phyloP scores from a whole-genome alignment of 2,797 vertebrate species.

The Amniataba percoides region DNA sequence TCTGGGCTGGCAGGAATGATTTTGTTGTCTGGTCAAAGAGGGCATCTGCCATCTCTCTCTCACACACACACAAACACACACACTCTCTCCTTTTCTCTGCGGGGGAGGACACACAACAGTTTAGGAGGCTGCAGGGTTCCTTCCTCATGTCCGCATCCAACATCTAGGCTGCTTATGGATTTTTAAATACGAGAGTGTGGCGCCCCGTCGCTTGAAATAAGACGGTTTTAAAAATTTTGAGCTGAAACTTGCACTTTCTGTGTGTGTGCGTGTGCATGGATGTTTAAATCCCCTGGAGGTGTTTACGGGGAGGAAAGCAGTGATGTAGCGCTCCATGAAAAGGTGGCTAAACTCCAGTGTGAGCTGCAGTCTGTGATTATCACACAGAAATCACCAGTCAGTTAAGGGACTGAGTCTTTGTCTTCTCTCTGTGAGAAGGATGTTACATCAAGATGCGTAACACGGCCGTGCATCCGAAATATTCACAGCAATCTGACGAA shows the following conservation, averaged over 20 bases:
- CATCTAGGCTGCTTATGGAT: slow-evolving; percentile 52
- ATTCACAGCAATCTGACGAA: background rate
- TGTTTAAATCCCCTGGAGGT: slow-evolving; percentile 42
- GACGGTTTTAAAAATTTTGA: slow-evolving; percentile 50
- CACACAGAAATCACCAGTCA: slow-evolving; percentile 24
- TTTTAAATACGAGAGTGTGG: slow-evolving; percentile 49
- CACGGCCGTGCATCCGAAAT: background rate
- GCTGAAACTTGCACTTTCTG: slow-evolving; percentile 44
- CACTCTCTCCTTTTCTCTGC: slow-evolving; percentile 40
- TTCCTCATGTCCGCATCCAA: slow-evolving; percentile 38
- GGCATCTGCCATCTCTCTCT: slow-evolving; percentile 49
- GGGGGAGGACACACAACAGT: slow-evolving; percentile 52
- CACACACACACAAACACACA: background rate
- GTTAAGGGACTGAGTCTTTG: background rate
- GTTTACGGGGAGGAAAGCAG: background rate
- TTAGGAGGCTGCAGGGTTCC: slow-evolving; percentile 52
- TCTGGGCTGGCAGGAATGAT: slow-evolving; percentile 60
- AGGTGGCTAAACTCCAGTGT: slow-evolving; percentile 5
- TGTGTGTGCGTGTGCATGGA: background rate
- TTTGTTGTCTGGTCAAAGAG: slow-evolving; percentile 63
- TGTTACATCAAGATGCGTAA: background rate
- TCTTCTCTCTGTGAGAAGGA: background rate
- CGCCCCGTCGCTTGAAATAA: slow-evolving; percentile 49
- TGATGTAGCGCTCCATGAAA: slow-evolving; percentile 13
- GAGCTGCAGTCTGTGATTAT: slow-evolving; percentile 24